A percentile compares a stretch with the other conserved stretches of the same genome.
Conservation (phyloP, 2,113 vertebrate genomes). For the Apus apus region DNA sequence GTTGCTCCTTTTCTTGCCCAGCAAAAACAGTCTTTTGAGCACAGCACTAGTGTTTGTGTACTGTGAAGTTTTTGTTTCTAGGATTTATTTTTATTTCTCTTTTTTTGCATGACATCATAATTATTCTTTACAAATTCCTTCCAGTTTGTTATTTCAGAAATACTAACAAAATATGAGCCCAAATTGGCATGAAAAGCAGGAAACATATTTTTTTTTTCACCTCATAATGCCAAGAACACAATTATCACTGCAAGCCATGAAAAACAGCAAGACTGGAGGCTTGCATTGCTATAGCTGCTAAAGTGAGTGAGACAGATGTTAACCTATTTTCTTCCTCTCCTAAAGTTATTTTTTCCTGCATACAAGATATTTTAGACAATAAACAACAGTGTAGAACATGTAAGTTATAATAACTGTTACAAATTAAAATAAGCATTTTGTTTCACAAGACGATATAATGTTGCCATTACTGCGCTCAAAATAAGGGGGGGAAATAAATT, state of each 20-base stretch:
- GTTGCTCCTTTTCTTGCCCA: neutral
- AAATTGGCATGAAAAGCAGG: slow-evolving; percentile 6
- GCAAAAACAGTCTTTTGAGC: neutral
- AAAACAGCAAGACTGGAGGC: neutral
- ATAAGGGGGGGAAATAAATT: neutral
- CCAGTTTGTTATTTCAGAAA: slow-evolving; percentile 26
- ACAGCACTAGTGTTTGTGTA: slow-evolving; percentile 33
- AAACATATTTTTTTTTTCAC: slow-evolving; percentile 19
- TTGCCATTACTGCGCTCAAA: neutral
- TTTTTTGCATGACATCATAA: slow-evolving; percentile 6
- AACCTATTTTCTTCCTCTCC: neutral
- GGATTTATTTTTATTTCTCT: neutral
- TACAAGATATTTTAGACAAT: neutral
- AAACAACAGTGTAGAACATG: neutral
- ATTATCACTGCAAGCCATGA: neutral
- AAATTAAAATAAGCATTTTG: neutral
- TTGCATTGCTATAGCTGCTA: neutral
- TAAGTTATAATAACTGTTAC: neutral
- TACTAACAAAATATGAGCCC: neutral
- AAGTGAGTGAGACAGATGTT: neutral
- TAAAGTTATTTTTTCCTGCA: neutral
- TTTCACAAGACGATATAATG: neutral
- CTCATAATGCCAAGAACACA: neutral
- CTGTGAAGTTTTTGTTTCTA: slow-evolving; percentile 53
- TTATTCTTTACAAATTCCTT: neutral